Conservation (phyloP, 2,113 vertebrate genomes). For the Gallinago jamesoni region DNA sequence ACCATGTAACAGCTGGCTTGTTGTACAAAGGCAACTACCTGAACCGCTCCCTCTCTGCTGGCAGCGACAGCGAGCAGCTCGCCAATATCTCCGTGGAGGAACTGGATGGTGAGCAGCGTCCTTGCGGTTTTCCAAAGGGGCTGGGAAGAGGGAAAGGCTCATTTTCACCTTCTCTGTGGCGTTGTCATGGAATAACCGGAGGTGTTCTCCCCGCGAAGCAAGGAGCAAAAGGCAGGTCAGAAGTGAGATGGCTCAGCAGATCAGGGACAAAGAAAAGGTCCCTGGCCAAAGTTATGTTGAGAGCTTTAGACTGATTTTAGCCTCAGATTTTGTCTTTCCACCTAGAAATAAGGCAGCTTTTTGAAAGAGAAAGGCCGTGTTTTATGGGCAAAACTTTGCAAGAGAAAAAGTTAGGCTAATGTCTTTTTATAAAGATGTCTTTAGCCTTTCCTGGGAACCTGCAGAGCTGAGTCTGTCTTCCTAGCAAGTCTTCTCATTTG, state of each 20-base stretch:
- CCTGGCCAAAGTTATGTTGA: not conserved
- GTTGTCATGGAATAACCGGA: accelerated
- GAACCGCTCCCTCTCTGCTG: constrained; percentile 92
- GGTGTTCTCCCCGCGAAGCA: not conserved
- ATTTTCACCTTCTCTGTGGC: accelerated
- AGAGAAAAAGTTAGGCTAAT: not conserved
- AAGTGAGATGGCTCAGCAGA: not conserved
- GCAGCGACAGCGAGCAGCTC: constrained; percentile 92
- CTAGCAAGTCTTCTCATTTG: not conserved
- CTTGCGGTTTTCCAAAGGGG: not conserved
- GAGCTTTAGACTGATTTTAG: not conserved
- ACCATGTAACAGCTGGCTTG: constrained; percentile 96
- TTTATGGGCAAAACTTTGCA: not conserved
- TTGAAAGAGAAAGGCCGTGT: not conserved
- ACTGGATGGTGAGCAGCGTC: constrained; percentile 85
- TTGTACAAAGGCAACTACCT: constrained; percentile 98
- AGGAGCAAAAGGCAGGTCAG: not conserved
- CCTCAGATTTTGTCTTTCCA: not conserved
- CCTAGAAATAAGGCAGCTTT: not conserved
- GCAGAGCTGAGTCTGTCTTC: not conserved
- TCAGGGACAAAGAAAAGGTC: not conserved
- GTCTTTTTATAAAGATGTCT: not conserved
- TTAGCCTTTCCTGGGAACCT: not conserved
- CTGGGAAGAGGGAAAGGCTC: not conserved
- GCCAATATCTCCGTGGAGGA: constrained; percentile 97